phyloP scores from a whole-genome alignment of 2,888 invertebrate species.

The Erebia ligea region DNA sequence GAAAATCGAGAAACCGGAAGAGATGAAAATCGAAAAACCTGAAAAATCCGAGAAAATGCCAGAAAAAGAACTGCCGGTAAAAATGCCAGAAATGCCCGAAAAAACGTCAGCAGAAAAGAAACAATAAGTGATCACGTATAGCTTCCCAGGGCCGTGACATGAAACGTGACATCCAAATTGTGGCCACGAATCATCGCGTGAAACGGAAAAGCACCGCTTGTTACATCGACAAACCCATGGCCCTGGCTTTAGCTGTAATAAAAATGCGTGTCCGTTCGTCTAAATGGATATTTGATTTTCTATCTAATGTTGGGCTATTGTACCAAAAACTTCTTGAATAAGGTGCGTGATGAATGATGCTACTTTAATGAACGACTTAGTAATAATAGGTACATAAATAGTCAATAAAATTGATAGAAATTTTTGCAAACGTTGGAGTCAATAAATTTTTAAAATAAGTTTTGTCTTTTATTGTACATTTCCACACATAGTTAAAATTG shows the following conservation, averaged over 20 bases:
- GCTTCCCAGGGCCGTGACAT: not conserved
- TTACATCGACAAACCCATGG: not conserved
- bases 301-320: slow-evolving; percentile 58
- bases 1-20: slow-evolving; percentile 43
- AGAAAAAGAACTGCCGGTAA: no score
- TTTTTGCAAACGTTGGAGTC: slow-evolving; percentile 20
- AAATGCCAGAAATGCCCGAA: slow-evolving; percentile 35
- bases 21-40: slow-evolving; percentile 36
- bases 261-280: slow-evolving; percentile 16
- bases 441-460: slow-evolving; percentile 19
- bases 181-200: not conserved
- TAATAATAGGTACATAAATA: slow-evolving; percentile 24
- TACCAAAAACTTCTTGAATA: slow-evolving; percentile 64
- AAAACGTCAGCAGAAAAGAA: slow-evolving; percentile 32
- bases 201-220: not conserved
- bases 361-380: slow-evolving; percentile 13
- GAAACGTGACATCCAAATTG: no score
- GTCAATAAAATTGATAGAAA: slow-evolving; percentile 27
- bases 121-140: slow-evolving; percentile 17
- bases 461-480: not conserved
- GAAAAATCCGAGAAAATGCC: slow-evolving; percentile 38
- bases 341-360: slow-evolving; percentile 14
- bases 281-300: slow-evolving; percentile 31
- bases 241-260: not conserved
- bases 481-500: not conserved